phyloP scores from a whole-genome alignment of 2,888 invertebrate species.

The Euproctis similis region DNA sequence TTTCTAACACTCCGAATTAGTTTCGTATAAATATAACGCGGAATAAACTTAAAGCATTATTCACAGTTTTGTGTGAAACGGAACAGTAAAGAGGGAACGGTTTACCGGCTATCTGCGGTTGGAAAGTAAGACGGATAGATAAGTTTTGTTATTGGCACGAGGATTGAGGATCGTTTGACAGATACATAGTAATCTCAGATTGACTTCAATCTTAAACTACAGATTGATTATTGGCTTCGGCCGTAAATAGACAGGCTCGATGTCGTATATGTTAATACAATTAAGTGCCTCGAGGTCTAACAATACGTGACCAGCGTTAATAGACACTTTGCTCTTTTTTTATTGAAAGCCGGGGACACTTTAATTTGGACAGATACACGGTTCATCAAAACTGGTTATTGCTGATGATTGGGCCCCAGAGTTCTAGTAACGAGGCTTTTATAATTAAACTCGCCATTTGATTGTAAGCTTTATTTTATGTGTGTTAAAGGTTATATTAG shows the following conservation, averaged over 20 bases:
- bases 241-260: constrained; percentile 32
- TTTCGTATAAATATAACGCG: no score
- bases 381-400: constrained; percentile 36
- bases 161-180: no score
- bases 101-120: no score
- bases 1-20: no score
- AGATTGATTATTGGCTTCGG: no score
- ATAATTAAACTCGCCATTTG: constrained; percentile 18
- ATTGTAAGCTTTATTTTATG: constrained; percentile 13
- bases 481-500: constrained; percentile 6
- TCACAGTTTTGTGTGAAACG: no score
- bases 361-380: constrained; percentile 14
- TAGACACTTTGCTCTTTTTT: constrained; percentile 19
- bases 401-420: constrained; percentile 34
- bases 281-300: constrained; percentile 29
- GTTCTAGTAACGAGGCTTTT: constrained; percentile 16
- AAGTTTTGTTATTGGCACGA: no score
- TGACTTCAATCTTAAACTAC: no score
- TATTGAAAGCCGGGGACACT: constrained; percentile 9
- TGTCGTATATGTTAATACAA: constrained; percentile 23
- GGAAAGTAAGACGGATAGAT: no score
- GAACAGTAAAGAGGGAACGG: no score
- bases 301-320: constrained; percentile 21
- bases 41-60: no score
- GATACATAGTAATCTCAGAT: no score